Percentiles rank a stretch among this genome's conserved stretches.
These are phyloP conservation scores for Tetragonula carbonaria DNA, from an alignment of 2,888 invertebrate genomes.

Conservation along the genomic window DNA sequence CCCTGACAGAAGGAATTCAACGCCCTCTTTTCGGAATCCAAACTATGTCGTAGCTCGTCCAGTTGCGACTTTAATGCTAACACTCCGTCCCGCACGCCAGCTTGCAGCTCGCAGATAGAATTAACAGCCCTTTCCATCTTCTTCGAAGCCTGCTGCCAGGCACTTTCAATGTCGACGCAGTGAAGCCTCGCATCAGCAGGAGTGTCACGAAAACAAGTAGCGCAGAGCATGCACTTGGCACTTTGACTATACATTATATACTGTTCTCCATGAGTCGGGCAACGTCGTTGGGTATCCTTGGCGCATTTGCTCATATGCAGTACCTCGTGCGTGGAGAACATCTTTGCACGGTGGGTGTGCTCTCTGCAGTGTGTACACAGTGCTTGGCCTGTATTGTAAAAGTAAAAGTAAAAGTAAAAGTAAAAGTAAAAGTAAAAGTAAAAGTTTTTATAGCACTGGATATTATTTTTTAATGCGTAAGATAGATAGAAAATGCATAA, in stretches of 20 bases:
- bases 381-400: conserved; percentile 86
- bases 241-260: conserved; percentile 90
- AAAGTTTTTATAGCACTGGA: too few relatives aligned
- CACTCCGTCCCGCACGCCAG: conserved; percentile 88
- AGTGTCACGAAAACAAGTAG: conserved; percentile 90
- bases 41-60: conserved; percentile 88
- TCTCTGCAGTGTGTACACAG: conserved; percentile 89
- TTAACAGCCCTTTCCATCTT: conserved; percentile 88
- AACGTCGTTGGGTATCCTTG: conserved; percentile 89
- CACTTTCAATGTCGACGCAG: conserved; percentile 90
- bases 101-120: conserved; percentile 87
- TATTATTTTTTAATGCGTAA: not conserved
- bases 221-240: conserved; percentile 89
- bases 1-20: conserved; percentile 88
- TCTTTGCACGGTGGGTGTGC: conserved; percentile 90
- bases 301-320: conserved; percentile 89
- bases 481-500: not conserved
- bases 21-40: conserved; percentile 88
- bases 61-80: conserved; percentile 88
- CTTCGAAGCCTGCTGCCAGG: conserved; percentile 89
- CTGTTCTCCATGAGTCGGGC: conserved; percentile 89
- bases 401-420: not conserved
- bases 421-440: not conserved
- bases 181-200: conserved; percentile 88
- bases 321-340: conserved; percentile 91